These are phyloP conservation scores for Saccostrea glomerata DNA, from an alignment of 1,140 invertebrate species.

Conservation along the genomic window DNA sequence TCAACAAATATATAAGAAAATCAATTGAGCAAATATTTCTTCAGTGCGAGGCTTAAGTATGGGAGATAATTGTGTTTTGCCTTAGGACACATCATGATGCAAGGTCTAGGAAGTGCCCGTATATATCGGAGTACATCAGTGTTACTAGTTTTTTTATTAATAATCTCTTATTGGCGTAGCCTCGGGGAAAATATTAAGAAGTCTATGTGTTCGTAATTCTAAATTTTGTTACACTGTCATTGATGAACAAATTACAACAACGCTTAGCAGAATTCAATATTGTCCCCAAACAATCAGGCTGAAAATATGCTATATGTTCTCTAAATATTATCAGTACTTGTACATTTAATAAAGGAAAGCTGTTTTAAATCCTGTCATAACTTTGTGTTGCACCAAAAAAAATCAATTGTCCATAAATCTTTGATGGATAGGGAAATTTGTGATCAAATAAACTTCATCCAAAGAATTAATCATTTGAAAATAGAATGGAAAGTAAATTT, in stretches of 20 bases:
- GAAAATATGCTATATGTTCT: not conserved
- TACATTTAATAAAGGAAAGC: conserved; percentile 20
- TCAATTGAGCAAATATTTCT: conserved; percentile 25
- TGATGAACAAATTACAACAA: not conserved
- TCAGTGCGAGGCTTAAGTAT: conserved; percentile 1
- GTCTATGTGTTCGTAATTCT: not conserved
- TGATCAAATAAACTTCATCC: conserved; percentile 28
- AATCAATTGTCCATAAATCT: conserved; percentile 36
- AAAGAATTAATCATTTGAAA: conserved; percentile 28
- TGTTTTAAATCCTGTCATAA: conserved; percentile 17
- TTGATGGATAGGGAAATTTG: conserved; percentile 20
- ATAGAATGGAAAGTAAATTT: conserved; percentile 34
- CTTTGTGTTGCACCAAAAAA: conserved; percentile 19
- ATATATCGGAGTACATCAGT: not conserved
- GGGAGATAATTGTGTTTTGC: conserved; percentile 10
- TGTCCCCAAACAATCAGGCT: not conserved
- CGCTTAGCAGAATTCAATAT: conserved; percentile 6
- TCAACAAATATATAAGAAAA: conserved; percentile 28
- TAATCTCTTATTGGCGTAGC: not conserved
- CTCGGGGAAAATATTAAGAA: not conserved
- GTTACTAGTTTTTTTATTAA: not conserved
- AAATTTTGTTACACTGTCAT: not conserved
- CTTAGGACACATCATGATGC: not conserved
- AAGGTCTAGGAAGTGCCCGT: conserved; percentile 3
- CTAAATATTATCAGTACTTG: conserved; percentile 15